Evolutionary conservation across 1,140 invertebrate genomes (phyloP), one percentile per base, ranked within the genome.

Genomic region (Tetragonula clypearis): DNA sequence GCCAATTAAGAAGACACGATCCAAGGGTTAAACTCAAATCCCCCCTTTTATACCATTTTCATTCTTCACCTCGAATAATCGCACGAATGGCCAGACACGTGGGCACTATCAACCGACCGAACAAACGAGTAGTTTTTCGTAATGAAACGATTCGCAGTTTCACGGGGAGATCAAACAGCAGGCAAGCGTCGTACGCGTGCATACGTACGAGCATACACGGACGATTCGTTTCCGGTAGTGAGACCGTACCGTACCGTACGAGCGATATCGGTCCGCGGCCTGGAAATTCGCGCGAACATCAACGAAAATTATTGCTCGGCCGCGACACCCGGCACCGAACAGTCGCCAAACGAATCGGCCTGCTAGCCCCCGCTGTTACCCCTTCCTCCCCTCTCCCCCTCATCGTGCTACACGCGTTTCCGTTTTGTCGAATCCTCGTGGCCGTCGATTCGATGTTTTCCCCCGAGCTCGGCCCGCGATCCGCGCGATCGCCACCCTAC

Each of bases 251-350:
- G 35, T 35, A 35, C 65, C 2, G n/a, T 19, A 14, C 62, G 26
- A 12, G 14, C 68, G 49, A 84, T 79, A 79, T 73, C 83, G 76
- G 56, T 5, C 19, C 56, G 66, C 14, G 58, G 17, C 23, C 26
- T 8, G 6, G 60, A 62, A 84, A 86, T 84, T 74, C 82, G 49
- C 69, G 69, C 75, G 60, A 75, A 65, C 75, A 76, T 84, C 66
- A 68, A 60, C 77, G 55, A 85, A 87, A 85, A 87, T 85, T 60
- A 86, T 71, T 23, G 68, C 68, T 55, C 41, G n/a, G 2, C 77
- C 65, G 23, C n/a, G 62, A 56, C 41, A 35, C 72, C 58, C 66
- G 19, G 0, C 8, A 35, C 12, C 53, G 56, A 30, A 23, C 26
- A 17, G 5, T 41, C 55, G 15, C 30, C 12, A 69, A 84, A 62